These are phyloP conservation scores for Scomber colias DNA, from an alignment of 2,113 vertebrate genomes.

Conservation along the genomic window DNA sequence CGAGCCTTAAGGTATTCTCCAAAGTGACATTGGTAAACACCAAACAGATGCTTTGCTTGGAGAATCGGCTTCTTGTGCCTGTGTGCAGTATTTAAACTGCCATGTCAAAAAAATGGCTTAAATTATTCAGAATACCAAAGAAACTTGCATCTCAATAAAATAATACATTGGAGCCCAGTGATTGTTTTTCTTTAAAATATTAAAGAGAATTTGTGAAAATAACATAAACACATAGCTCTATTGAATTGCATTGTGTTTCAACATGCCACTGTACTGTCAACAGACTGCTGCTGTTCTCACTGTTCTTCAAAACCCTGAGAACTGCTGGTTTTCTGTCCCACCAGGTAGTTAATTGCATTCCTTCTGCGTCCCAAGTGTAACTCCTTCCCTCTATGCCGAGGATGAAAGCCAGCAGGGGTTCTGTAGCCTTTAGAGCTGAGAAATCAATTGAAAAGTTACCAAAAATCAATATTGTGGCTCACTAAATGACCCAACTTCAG, in stretches of 20 bases:
- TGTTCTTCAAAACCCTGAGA: conserved; percentile 1
- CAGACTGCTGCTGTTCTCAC: background rate
- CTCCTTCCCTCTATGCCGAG: background rate
- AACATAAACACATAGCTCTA: background rate
- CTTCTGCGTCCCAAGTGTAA: conserved; percentile 2
- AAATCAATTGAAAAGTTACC: background rate
- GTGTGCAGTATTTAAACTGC: conserved; percentile 50
- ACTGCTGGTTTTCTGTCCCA: conserved; percentile 14
- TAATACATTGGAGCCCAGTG: background rate
- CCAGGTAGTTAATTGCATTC: conserved; percentile 30
- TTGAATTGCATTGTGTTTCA: background rate
- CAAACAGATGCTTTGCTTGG: conserved; percentile 61
- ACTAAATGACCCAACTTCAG: background rate
- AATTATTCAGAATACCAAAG: conserved; percentile 39
- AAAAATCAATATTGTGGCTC: background rate
- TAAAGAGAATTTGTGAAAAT: background rate
- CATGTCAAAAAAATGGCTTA: conserved; percentile 19
- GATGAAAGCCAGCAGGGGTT: conserved; percentile 17
- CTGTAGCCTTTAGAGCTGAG: background rate
- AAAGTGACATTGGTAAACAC: conserved; percentile 65
- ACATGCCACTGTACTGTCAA: background rate
- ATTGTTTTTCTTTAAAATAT: conserved; percentile 1
- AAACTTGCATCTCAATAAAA: conserved; percentile 1
- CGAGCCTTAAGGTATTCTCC: conserved; percentile 54
- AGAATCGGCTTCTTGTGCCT: conserved; percentile 37